phyloP scores from a whole-genome alignment of 1,140 invertebrate species.

The Sminthurides bifidus region DNA sequence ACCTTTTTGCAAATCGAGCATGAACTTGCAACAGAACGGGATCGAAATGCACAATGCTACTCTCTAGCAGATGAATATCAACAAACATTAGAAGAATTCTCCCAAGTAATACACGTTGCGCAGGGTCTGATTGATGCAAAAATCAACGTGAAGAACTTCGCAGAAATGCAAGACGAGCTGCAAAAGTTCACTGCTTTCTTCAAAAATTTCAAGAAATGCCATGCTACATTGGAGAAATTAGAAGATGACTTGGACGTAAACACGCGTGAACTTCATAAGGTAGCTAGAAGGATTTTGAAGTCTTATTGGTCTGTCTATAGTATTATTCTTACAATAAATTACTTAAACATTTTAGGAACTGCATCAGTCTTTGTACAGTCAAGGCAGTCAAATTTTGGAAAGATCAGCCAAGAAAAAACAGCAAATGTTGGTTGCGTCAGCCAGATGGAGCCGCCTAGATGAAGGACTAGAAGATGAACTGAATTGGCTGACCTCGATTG shows the following conservation, averaged over 20 bases:
- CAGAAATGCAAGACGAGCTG: slow-evolving; percentile 70
- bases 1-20: not conserved
- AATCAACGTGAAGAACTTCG: slow-evolving; percentile 56
- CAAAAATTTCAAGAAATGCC: slow-evolving; percentile 70
- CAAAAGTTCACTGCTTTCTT: slow-evolving; percentile 80
- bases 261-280: slow-evolving; percentile 56
- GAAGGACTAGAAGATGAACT: slow-evolving; percentile 67
- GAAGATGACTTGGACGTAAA: slow-evolving; percentile 68
- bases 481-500: slow-evolving; percentile 64
- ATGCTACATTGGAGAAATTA: slow-evolving; percentile 63
- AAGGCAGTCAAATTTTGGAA: slow-evolving; percentile 60
- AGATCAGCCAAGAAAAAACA: slow-evolving; percentile 63
- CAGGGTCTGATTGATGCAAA: slow-evolving; percentile 61
- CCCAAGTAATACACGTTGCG: slow-evolving; percentile 67
- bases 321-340: not conserved
- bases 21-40: slow-evolving; percentile 44
- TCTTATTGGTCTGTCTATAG: not conserved
- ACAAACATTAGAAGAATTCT: slow-evolving; percentile 69
- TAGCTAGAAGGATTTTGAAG: slow-evolving; percentile 42
- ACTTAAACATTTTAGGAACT: slow-evolving; percentile 37
- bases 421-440: slow-evolving; percentile 66
- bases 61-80: slow-evolving; percentile 70
- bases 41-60: slow-evolving; percentile 56
- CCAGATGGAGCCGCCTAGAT: slow-evolving; percentile 56
- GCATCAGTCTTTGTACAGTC: slow-evolving; percentile 60